Conservation (phyloP, 2,797 vertebrate species). For the Dicrostonyx torquatus region DNA sequence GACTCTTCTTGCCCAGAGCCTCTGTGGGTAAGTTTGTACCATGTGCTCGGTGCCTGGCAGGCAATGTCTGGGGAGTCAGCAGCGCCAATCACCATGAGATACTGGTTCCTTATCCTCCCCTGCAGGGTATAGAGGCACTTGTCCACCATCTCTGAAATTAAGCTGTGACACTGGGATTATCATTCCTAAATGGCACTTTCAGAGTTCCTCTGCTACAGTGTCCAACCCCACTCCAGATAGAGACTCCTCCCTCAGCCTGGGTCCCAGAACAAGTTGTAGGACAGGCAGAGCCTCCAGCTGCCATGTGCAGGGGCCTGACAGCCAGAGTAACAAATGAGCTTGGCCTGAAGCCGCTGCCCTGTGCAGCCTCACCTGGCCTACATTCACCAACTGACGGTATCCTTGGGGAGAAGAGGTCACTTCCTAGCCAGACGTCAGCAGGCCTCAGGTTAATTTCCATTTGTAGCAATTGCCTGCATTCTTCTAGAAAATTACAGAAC, state of each 20-base stretch:
- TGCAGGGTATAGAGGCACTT: background rate
- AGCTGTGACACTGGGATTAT: background rate
- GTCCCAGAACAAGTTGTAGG: background rate
- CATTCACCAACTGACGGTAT: background rate
- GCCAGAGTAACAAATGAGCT: background rate
- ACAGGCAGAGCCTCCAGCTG: background rate
- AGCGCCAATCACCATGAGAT: background rate
- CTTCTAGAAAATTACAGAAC: background rate
- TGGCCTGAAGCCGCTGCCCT: background rate
- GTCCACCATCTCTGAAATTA: background rate
- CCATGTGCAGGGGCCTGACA: accelerated
- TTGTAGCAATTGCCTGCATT: background rate
- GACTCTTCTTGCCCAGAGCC: background rate
- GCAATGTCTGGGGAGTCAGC: too few relatives aligned
- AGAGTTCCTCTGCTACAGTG: background rate
- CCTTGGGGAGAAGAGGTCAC: background rate
- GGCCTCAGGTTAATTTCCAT: background rate
- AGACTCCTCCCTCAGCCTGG: background rate
- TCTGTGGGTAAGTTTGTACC: background rate
- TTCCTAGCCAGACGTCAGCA: background rate
- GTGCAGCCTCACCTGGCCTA: background rate
- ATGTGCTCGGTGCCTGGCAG: too few relatives aligned
- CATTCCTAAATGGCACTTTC: background rate
- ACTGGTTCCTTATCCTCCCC: background rate
- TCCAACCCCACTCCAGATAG: too few relatives aligned